phyloP scores from a whole-genome alignment of 1,140 invertebrate species.

The Diuraphis noxia region DNA sequence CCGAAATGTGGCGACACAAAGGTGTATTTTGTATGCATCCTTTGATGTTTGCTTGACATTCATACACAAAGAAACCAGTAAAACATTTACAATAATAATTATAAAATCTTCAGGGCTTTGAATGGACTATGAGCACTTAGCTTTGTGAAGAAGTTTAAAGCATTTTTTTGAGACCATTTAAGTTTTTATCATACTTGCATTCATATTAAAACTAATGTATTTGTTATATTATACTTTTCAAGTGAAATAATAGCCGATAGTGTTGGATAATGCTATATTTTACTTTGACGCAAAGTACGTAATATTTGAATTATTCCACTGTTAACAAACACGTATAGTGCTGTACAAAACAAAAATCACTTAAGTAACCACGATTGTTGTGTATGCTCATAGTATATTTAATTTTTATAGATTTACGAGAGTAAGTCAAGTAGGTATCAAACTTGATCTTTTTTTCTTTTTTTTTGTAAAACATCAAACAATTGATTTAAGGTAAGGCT shows the following conservation, averaged over 20 bases:
- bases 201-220: background rate
- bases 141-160: background rate
- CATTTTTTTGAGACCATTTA: background rate
- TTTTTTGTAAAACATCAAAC: no score
- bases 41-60: slow-evolving; percentile 19
- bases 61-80: background rate
- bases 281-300: background rate
- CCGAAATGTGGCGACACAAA: background rate
- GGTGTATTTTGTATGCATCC: background rate
- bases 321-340: background rate
- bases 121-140: background rate
- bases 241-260: background rate
- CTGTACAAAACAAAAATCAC: background rate
- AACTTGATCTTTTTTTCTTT: background rate
- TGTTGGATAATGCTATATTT: background rate
- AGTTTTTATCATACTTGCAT: background rate
- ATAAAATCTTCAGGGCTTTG: background rate
- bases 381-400: background rate
- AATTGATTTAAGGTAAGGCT: background rate
- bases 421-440: background rate
- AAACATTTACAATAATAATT: slow-evolving; percentile 21
- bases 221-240: slow-evolving; percentile 15
- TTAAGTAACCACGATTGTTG: background rate
- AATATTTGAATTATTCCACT: background rate
- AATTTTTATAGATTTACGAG: background rate